A percentile compares a stretch with the other conserved stretches of the same genome.
These are phyloP conservation scores for Apoda limacodes DNA, from an alignment of 2,888 invertebrate genomes.

Conservation along the genomic window DNA sequence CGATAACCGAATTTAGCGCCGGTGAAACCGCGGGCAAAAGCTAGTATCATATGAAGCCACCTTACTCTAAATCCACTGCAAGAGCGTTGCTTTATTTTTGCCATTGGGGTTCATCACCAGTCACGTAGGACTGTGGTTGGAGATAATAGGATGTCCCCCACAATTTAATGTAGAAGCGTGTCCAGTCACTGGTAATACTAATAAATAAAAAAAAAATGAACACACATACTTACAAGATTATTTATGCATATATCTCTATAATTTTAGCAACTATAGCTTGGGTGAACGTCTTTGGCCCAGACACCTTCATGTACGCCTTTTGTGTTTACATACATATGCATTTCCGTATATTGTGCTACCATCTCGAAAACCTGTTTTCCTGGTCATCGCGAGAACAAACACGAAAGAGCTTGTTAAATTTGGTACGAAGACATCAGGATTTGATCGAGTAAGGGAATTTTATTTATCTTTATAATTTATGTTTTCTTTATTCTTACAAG, in stretches of 20 bases:
- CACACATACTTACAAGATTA: slow-evolving; percentile 3
- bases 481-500: slow-evolving; percentile 3
- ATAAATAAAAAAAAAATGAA: too few relatives aligned
- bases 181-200: too few relatives aligned
- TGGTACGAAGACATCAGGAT: slow-evolving; percentile 34
- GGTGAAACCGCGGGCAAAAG: too few relatives aligned
- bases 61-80: too few relatives aligned
- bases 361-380: slow-evolving; percentile 27
- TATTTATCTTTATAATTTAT: slow-evolving; percentile 10
- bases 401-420: slow-evolving; percentile 21
- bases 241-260: slow-evolving; percentile 2
- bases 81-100: too few relatives aligned
- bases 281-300: slow-evolving; percentile 31
- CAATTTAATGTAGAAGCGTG: too few relatives aligned
- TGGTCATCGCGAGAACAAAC: slow-evolving; percentile 17
- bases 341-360: slow-evolving; percentile 34
- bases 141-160: too few relatives aligned
- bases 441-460: slow-evolving; percentile 35
- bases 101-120: too few relatives aligned
- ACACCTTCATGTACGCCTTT: slow-evolving; percentile 34
- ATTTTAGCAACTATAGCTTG: slow-evolving; percentile 35
- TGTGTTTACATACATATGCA: slow-evolving; percentile 45
- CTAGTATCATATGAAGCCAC: too few relatives aligned
- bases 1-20: too few relatives aligned
- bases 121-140: too few relatives aligned